Evolutionary conservation across 2,888 invertebrate genomes (phyloP).

Genomic region (Synergus japonicus): DNA sequence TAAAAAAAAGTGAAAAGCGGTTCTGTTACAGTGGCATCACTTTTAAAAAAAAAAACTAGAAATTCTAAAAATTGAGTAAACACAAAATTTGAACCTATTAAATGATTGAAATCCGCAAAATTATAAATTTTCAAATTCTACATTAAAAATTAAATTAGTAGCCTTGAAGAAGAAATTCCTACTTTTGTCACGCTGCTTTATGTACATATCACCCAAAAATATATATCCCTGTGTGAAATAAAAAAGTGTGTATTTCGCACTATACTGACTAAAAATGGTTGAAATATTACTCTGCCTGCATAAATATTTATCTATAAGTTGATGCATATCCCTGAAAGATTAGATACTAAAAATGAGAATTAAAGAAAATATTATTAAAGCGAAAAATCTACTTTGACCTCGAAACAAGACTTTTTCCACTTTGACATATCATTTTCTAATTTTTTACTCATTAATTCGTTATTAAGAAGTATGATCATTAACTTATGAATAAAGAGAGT

Average conservation of each 20-base stretch:
- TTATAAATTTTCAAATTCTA: too few species aligned
- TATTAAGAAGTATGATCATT: not conserved
- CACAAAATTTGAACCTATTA: too few species aligned
- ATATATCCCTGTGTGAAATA: not conserved
- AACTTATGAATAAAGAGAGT: not conserved
- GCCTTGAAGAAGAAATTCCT: constrained; percentile 14
- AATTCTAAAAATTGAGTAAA: too few species aligned
- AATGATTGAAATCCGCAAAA: too few species aligned
- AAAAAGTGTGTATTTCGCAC: not conserved
- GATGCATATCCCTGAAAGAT: constrained; percentile 8
- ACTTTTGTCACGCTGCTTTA: constrained; percentile 20
- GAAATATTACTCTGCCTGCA: not conserved
- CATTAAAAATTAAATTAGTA: not conserved
- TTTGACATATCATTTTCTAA: not conserved
- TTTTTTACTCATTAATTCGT: not conserved
- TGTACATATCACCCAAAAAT: constrained; percentile 32
- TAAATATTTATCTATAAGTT: not conserved
- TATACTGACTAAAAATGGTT: not conserved
- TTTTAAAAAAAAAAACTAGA: too few species aligned
- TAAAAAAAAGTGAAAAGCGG: too few species aligned
- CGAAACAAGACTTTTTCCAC: not conserved
- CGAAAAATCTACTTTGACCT: too few species aligned
- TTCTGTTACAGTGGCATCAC: too few species aligned
- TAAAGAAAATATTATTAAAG: too few species aligned
- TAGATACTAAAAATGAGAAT: not conserved